phyloP scores from a whole-genome alignment of 2,888 invertebrate genomes.

The Tubulanus polymorphus region DNA sequence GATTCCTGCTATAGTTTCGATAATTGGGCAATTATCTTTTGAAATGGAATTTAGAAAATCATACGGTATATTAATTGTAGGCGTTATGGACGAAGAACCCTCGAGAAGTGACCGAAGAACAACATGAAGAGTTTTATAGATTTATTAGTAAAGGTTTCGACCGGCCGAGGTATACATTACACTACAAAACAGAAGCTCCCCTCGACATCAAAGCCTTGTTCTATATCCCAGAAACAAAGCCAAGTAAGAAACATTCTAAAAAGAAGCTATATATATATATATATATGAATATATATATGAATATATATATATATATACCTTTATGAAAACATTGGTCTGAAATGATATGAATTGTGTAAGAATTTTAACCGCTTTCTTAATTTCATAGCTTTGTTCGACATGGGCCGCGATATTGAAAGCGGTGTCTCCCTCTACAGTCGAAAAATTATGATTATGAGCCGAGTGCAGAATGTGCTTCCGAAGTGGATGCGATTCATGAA shows the following conservation, averaged over 20 bases:
- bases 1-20: background rate
- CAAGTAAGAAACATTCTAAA: constrained; percentile 63
- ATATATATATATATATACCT: too few relatives aligned
- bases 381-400: constrained; percentile 67
- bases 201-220: constrained; percentile 83
- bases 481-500: constrained; percentile 94
- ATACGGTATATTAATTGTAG: constrained; percentile 56
- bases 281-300: too few relatives aligned
- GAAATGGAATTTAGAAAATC: too few relatives aligned
- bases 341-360: too few relatives aligned
- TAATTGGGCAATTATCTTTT: background rate
- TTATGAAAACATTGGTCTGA: too few relatives aligned
- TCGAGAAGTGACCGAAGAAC: constrained; percentile 76
- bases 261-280: too few relatives aligned
- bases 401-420: constrained; percentile 77
- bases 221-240: constrained; percentile 91
- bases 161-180: constrained; percentile 80
- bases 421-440: constrained; percentile 86
- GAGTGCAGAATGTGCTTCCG: constrained; percentile 84
- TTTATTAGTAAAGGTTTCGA: constrained; percentile 79
- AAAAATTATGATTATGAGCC: constrained; percentile 87
- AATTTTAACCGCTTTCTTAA: constrained; percentile 1
- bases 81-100: constrained; percentile 92
- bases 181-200: constrained; percentile 91
- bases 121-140: constrained; percentile 90